These are phyloP conservation scores for Chelonus insularis DNA, from an alignment of 1,140 invertebrate genomes.

Conservation along the genomic window DNA sequence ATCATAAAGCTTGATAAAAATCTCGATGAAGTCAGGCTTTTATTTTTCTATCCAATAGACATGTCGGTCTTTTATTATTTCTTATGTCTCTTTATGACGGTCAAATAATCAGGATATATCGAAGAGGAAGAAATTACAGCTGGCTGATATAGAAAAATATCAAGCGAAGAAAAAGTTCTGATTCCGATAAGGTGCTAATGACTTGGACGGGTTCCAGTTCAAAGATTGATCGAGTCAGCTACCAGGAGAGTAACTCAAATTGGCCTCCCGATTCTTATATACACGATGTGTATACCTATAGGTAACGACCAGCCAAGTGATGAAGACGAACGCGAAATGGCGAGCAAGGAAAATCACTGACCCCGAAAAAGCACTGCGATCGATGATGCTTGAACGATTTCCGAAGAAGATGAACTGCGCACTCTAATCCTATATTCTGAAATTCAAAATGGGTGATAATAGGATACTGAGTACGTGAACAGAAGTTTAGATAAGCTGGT, in stretches of 20 bases:
- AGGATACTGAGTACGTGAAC: no score
- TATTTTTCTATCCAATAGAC: no score
- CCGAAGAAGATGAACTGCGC: constrained; percentile 17
- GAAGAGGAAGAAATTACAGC: constrained; percentile 28
- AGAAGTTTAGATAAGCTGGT: no score
- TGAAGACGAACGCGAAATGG: not conserved
- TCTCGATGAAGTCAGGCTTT: no score
- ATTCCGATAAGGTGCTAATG: constrained; percentile 34
- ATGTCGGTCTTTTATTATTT: no score
- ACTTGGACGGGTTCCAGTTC: constrained; percentile 30
- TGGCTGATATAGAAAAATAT: constrained; percentile 18
- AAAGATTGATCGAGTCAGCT: constrained; percentile 31
- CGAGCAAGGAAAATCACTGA: constrained; percentile 22
- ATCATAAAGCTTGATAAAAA: no score
- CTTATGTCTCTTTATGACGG: no score
- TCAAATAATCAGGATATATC: not conserved
- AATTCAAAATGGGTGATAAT: no score
- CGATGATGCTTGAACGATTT: constrained; percentile 17
- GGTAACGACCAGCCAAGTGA: not conserved
- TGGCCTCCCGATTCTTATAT: not conserved
- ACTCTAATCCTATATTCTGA: no score
- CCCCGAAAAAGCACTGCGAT: constrained; percentile 25
- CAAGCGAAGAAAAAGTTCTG: constrained; percentile 10
- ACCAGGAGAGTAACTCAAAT: not conserved
- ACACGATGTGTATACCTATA: not conserved